Percentiles rank a stretch among this genome's conserved stretches.
Evolutionary conservation across 2,113 vertebrate genomes (phyloP).

Genomic region (Danionella cerebrum): DNA sequence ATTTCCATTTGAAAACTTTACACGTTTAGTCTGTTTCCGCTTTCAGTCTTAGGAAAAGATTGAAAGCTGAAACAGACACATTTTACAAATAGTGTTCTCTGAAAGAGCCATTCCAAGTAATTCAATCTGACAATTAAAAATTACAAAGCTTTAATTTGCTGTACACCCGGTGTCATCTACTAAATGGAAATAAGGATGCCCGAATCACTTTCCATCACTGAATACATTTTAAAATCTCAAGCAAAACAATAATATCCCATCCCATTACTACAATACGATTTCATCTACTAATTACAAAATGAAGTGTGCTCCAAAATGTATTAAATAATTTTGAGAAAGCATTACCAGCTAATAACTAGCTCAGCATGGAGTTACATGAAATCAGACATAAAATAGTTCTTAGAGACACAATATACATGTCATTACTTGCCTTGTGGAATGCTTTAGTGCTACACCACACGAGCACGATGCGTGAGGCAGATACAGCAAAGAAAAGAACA

Average conservation of each 20-base stretch:
- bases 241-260: not conserved
- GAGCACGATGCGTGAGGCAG: too few relatives aligned
- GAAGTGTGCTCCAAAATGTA: slow-evolving; percentile 6
- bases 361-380: not conserved
- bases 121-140: not conserved
- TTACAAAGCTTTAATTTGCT: not conserved
- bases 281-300: not conserved
- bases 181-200: not conserved
- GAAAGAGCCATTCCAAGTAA: not conserved
- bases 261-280: slow-evolving; percentile 9
- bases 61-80: not conserved
- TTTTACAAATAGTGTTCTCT: not conserved
- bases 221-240: not conserved
- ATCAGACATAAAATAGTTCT: not conserved
- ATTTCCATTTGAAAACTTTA: not conserved
- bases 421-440: not conserved
- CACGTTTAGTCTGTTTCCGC: not conserved
- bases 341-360: too few relatives aligned
- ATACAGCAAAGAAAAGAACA: not conserved
- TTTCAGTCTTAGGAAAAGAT: too few relatives aligned
- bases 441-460: not conserved
- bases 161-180: not conserved
- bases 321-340: slow-evolving; percentile 11
- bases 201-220: too few relatives aligned
- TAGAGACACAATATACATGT: not conserved